phyloP scores from a whole-genome alignment of 2,113 vertebrate genomes.

The Syngnathoides biaculeatus region DNA sequence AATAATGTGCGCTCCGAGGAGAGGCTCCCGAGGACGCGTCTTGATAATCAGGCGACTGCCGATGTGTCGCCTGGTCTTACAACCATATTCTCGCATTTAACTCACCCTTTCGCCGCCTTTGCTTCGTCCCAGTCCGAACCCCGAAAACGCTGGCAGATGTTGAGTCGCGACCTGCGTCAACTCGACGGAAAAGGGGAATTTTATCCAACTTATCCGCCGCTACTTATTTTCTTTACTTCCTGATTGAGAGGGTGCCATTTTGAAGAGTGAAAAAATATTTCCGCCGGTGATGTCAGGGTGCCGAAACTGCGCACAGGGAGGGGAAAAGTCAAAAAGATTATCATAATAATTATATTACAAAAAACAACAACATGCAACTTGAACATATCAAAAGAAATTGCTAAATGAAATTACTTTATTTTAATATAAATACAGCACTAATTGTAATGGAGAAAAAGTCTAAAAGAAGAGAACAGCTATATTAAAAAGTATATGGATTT shows the following conservation, averaged over 20 bases:
- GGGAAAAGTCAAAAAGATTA: slow-evolving; percentile 3
- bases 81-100: slow-evolving; percentile 33
- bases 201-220: slow-evolving; percentile 65
- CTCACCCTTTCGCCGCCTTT: slow-evolving; percentile 42
- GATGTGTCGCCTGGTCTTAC: slow-evolving; percentile 53
- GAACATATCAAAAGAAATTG: neutral
- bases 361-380: neutral
- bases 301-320: slow-evolving; percentile 1
- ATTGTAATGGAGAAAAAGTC: neutral
- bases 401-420: too few relatives aligned
- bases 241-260: slow-evolving; percentile 76
- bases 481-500: too few relatives aligned
- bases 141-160: slow-evolving; percentile 1
- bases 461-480: neutral
- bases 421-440: too few relatives aligned
- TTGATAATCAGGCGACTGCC: slow-evolving; percentile 40
- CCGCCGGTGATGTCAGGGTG: slow-evolving; percentile 66
- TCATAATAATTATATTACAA: neutral
- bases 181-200: slow-evolving; percentile 33
- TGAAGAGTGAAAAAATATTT: slow-evolving; percentile 74
- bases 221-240: slow-evolving; percentile 70
- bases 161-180: slow-evolving; percentile 31
- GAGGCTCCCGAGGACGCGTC: slow-evolving; percentile 50
- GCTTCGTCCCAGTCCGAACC: slow-evolving; percentile 36
- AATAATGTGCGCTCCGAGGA: slow-evolving; percentile 58